These are phyloP conservation scores for Drosophila paramelanica DNA, from an alignment of 2,888 invertebrate genomes.

Conservation along the genomic window DNA sequence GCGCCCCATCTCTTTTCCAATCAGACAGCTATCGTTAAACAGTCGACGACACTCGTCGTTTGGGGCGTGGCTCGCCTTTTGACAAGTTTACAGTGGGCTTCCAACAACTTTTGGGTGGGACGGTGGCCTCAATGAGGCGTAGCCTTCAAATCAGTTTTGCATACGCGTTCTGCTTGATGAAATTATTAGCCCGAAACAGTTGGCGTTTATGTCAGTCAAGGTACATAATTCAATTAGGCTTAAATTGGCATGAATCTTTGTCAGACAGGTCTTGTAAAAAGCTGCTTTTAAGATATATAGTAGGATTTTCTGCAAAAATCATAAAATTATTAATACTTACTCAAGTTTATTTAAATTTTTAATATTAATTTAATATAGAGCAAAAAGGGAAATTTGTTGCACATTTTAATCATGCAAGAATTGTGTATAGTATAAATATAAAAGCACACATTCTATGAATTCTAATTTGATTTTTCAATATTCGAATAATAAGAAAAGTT, in stretches of 20 bases:
- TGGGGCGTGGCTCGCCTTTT: slow-evolving; percentile 44
- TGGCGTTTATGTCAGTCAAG: slow-evolving; percentile 62
- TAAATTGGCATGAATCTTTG: slow-evolving; percentile 7
- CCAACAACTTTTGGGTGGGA: slow-evolving; percentile 35
- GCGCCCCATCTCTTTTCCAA: slow-evolving; percentile 19
- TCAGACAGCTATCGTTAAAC: slow-evolving; percentile 47
- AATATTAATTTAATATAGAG: no score
- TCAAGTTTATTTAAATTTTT: no score
- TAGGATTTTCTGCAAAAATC: no score
- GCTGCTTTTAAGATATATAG: background rate
- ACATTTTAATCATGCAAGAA: no score
- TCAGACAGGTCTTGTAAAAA: background rate
- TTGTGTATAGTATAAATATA: no score
- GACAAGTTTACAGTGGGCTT: slow-evolving; percentile 46
- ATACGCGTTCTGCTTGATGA: slow-evolving; percentile 46
- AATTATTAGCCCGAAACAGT: slow-evolving; percentile 59
- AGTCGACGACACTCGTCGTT: slow-evolving; percentile 50
- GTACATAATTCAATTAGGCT: slow-evolving; percentile 69
- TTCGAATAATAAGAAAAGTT: no score
- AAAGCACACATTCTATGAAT: no score
- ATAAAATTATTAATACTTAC: no score
- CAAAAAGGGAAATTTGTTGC: no score
- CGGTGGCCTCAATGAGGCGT: slow-evolving; percentile 50
- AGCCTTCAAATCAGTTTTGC: slow-evolving; percentile 28
- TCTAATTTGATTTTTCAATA: no score